A percentile compares a stretch with the other conserved stretches of the same genome.
These are phyloP conservation scores for Paraplagusia blochii DNA, from an alignment of 2,113 vertebrate genomes.

Conservation along the genomic window DNA sequence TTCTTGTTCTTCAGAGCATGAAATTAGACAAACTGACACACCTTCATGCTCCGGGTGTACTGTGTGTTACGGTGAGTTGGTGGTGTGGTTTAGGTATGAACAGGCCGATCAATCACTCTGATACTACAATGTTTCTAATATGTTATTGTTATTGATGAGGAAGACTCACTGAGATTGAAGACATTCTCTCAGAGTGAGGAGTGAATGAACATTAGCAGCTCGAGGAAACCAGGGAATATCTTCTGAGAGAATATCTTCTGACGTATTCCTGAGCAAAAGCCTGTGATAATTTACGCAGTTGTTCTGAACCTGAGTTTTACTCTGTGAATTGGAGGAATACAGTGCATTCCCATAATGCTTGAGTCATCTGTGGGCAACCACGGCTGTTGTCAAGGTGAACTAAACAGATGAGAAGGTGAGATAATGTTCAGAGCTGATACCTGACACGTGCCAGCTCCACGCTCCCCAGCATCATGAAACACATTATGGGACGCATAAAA, in stretches of 20 bases:
- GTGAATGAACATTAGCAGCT: constrained; percentile 62
- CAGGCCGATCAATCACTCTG: constrained; percentile 60
- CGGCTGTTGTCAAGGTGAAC: constrained; percentile 52
- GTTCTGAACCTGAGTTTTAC: constrained; percentile 69
- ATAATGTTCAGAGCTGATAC: constrained; percentile 28
- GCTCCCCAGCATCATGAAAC: constrained; percentile 33
- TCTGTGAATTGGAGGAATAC: constrained; percentile 58
- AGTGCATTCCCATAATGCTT: constrained; percentile 67
- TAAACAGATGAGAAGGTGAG: constrained; percentile 31
- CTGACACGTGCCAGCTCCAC: constrained; percentile 37
- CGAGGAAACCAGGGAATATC: constrained; percentile 61
- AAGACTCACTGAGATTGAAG: too few species aligned
- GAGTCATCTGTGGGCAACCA: constrained; percentile 51
- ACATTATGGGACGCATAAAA: constrained; percentile 53
- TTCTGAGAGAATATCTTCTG: constrained; percentile 76
- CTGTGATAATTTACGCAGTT: constrained; percentile 75
- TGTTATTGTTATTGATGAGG: constrained; percentile 38
- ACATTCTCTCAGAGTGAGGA: constrained; percentile 61
- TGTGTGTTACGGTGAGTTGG: constrained; percentile 25
- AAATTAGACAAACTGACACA: constrained; percentile 41
- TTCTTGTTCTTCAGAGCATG: constrained; percentile 13
- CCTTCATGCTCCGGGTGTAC: constrained; percentile 50
- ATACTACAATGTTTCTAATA: constrained; percentile 70
- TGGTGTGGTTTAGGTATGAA: constrained; percentile 38
- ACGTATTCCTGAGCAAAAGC: constrained; percentile 57